phyloP scores from a whole-genome alignment of 2,797 vertebrate genomes.

The Caiman crocodilus region DNA sequence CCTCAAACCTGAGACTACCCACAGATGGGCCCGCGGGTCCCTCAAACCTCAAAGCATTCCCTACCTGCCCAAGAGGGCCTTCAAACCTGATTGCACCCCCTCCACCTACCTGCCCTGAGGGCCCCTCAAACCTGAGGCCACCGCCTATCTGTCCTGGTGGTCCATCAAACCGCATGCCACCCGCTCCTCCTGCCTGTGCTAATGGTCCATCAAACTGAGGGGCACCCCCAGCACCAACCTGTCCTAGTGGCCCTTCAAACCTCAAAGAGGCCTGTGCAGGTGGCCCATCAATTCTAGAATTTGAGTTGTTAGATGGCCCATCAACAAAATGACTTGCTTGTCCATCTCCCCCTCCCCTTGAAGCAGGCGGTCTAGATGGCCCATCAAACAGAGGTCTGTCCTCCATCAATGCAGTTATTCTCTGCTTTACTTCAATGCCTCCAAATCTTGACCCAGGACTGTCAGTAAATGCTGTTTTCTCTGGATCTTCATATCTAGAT shows the following conservation, averaged over 20 bases:
- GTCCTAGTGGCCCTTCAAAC: constrained; percentile 79
- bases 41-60: constrained; percentile 83
- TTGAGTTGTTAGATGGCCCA: constrained; percentile 78
- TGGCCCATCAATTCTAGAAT: constrained; percentile 82
- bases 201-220: constrained; percentile 85
- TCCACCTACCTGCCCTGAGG: constrained; percentile 75
- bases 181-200: constrained; percentile 79
- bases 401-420: constrained; percentile 82
- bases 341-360: constrained; percentile 83
- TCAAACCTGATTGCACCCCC: constrained; percentile 84
- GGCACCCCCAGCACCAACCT: constrained; percentile 72
- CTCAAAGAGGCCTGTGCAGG: constrained; percentile 73
- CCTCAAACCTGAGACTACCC: constrained; percentile 86
- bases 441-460: constrained; percentile 80
- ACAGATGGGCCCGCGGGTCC: constrained; percentile 82
- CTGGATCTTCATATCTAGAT: constrained; percentile 81
- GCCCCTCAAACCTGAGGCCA: constrained; percentile 85
- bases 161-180: constrained; percentile 86
- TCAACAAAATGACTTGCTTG: constrained; percentile 86
- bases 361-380: constrained; percentile 77
- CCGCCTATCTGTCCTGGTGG: constrained; percentile 79
- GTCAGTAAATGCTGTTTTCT: constrained; percentile 80
- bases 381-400: constrained; percentile 86
- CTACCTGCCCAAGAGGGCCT: constrained; percentile 80
- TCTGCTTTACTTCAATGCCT: constrained; percentile 82